A percentile compares a stretch with the other conserved stretches of the same genome.
Evolutionary conservation across 2,888 invertebrate genomes (phyloP).

Genomic region (Limnephilus lunatus): DNA sequence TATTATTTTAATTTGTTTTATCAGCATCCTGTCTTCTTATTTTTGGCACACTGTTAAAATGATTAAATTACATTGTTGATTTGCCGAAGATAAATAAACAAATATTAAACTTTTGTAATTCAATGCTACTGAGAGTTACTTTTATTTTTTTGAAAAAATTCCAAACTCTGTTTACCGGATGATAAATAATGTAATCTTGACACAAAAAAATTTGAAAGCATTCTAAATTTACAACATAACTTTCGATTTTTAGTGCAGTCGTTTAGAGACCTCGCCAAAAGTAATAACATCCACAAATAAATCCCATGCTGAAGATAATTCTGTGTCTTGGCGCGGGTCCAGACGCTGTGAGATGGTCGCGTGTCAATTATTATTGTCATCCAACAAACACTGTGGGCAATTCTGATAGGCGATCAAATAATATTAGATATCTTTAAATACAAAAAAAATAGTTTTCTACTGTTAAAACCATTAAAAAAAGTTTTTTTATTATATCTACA

Average conservation of each 20-base stretch:
- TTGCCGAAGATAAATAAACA: no score
- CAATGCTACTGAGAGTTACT: neutral
- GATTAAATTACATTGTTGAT: no score
- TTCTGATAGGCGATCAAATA: neutral
- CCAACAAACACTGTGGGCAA: neutral
- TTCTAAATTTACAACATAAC: conserved; percentile 24
- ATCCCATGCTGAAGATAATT: neutral
- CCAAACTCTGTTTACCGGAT: neutral
- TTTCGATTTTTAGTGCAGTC: conserved; percentile 34
- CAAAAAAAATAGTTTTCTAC: neutral
- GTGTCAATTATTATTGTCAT: conserved; percentile 32
- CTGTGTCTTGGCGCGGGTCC: neutral
- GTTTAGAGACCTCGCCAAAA: neutral
- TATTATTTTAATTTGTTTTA: no score
- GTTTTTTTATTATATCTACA: no score
- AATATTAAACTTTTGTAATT: neutral
- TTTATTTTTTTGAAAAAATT: neutral
- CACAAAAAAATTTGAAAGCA: neutral
- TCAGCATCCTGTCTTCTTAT: no score
- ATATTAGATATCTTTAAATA: neutral
- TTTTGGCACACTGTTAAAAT: no score
- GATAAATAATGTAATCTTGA: neutral
- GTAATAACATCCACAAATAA: conserved; percentile 18
- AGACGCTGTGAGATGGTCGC: neutral
- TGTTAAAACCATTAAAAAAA: no score